Evolutionary conservation across 2,888 invertebrate genomes (phyloP), one percentile per base, ranked within the genome.

Genomic region (Dinocampus coccinellae): DNA sequence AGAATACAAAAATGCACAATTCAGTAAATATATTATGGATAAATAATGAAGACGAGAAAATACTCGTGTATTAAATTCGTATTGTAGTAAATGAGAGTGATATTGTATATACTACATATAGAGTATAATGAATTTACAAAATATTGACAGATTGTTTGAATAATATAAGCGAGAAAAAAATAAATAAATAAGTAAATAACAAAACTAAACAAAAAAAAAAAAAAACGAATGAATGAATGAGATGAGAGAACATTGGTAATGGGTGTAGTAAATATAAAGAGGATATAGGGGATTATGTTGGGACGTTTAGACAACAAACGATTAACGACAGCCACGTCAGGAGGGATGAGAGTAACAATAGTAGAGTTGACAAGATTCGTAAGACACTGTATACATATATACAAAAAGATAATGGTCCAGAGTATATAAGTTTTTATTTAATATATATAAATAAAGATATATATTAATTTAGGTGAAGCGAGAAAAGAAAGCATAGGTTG

Each of bases 261-360:
- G 73, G n/a, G 74, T 26, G 55, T 74, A 24, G 13, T 36, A 42
- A 42, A 20, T n/a, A n/a, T n/a, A n/a, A n/a, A 26, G 13, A 33
- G 24, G 33, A 57, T 66, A 47, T 73, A 73, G 74, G 75, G n/a
- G 78, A 79, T 80, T 78, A 77, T 79, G 73, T 62, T 72, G 79
- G 80, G 77, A 80, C 81, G 81, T 82, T 82, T 81, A 83, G 81
- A 83, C 83, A 85, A 85, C 83, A 81, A 83, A 81, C 84, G 83
- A 85, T 85, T 83, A 84, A 84, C 83, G 83, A 80, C 79, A 79
- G 79, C 77, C 52, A 61, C 68, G 60, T 52, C 61, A 63, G 62
- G 69, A 66, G 42, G 66, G 36, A 47, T 22, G 63, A 55, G 66
- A 24, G 64, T 34, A 33, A 65, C 53, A 67, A 29, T 39, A 47